Percentiles rank a stretch among this genome's conserved stretches.
Evolutionary conservation across 2,888 invertebrate genomes (phyloP).

Genomic region (Drosophila limbata): DNA sequence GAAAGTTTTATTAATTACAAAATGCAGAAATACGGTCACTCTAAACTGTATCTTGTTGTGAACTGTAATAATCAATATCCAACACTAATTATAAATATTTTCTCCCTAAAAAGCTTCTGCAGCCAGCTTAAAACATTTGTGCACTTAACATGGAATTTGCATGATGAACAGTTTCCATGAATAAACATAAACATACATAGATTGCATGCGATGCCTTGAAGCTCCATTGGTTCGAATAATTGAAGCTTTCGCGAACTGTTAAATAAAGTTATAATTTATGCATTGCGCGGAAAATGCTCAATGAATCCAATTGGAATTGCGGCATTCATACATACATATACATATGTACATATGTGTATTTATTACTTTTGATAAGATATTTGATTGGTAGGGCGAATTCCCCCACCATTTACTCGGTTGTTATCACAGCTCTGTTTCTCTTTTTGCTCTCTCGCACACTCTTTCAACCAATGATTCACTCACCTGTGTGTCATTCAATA

Average conservation of each 20-base stretch:
- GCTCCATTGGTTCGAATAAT: constrained; percentile 60
- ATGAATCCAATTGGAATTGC: constrained; percentile 42
- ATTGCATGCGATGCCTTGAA: constrained; percentile 34
- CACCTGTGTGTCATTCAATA: constrained; percentile 95
- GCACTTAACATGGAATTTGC: constrained; percentile 34
- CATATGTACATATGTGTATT: neutral
- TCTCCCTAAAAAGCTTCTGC: neutral
- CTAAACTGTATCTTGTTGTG: neutral
- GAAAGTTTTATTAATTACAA: neutral
- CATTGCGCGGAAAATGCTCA: constrained; percentile 12
- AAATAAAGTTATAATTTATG: constrained; percentile 21
- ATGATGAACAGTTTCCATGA: constrained; percentile 43
- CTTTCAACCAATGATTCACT: constrained; percentile 54
- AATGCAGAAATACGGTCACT: neutral
- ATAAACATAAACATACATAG: constrained; percentile 41
- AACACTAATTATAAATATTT: neutral
- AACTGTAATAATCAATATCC: neutral
- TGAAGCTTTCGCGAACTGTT: constrained; percentile 44
- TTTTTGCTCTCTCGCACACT: constrained; percentile 1
- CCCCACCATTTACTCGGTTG: neutral
- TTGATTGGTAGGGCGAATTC: constrained; percentile 12
- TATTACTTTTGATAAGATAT: constrained; percentile 46
- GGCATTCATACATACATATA: neutral
- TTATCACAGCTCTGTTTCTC: constrained; percentile 16
- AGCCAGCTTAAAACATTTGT: neutral